Conservation (phyloP, 2,797 vertebrate species). For the Pelochelys cantorii region DNA sequence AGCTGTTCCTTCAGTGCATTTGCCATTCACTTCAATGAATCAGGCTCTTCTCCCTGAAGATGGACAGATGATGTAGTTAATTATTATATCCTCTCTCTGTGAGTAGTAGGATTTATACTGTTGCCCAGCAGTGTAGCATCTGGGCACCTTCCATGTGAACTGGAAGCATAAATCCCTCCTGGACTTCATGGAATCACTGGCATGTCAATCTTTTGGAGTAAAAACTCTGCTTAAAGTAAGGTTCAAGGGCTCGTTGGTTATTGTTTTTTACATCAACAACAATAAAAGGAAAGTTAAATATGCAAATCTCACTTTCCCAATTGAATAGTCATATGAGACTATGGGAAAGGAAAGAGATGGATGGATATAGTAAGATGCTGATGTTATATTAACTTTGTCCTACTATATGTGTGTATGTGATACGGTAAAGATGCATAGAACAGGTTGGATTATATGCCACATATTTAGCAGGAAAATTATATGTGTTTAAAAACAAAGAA, state of each 20-base stretch:
- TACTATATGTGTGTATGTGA: not conserved
- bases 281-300: not conserved
- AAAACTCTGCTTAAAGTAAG: not conserved
- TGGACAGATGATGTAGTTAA: constrained; percentile 11
- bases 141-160: not conserved
- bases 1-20: not conserved
- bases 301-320: not conserved
- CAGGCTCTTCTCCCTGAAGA: not conserved
- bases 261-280: not conserved
- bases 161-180: not conserved
- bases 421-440: not conserved
- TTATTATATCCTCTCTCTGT: not conserved
- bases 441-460: not conserved
- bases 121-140: not conserved
- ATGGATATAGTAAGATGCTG: not conserved
- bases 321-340: not conserved
- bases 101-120: not conserved
- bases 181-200: not conserved
- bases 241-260: not conserved
- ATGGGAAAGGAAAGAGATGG: not conserved
- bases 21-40: not conserved
- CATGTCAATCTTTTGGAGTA: not conserved
- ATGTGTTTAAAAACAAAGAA: not conserved
- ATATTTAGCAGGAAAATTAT: not conserved
- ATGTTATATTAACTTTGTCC: not conserved